These are phyloP conservation scores for Grantiella picta DNA, from an alignment of 2,113 vertebrate genomes.

Conservation along the genomic window DNA sequence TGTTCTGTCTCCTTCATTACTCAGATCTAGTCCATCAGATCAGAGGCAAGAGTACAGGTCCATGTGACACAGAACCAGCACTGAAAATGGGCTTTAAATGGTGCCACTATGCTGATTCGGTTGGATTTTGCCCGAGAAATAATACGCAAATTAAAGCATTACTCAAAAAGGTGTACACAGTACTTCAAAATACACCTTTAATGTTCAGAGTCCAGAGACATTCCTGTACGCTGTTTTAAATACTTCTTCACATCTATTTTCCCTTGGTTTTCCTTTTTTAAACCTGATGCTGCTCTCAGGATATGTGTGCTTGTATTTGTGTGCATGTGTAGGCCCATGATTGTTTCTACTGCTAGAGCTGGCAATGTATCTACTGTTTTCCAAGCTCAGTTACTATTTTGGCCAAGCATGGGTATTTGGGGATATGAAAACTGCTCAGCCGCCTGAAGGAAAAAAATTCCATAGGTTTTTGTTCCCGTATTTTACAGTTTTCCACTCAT, in stretches of 20 bases:
- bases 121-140: slow-evolving; percentile 50
- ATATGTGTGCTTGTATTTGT: not conserved
- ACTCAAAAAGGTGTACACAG: not conserved
- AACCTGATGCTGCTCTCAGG: not conserved
- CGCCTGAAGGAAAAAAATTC: not conserved
- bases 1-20: not conserved
- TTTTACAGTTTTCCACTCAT: not conserved
- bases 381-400: not conserved
- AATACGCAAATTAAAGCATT: slow-evolving; percentile 45
- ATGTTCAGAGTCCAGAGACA: not conserved
- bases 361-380: not conserved
- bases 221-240: not conserved
- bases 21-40: not conserved
- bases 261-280: not conserved
- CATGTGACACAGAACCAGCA: not conserved
- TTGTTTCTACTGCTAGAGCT: not conserved
- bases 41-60: not conserved
- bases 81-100: slow-evolving; percentile 37
- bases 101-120: slow-evolving; percentile 36
- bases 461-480: not conserved
- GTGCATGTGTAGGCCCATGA: not conserved
- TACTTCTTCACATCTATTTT: not conserved
- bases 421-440: not conserved
- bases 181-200: not conserved
- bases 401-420: not conserved